Evolutionary conservation across 1,140 invertebrate genomes (phyloP), one percentile per base, ranked within the genome.

Genomic region (Drosophila oshimai): DNA sequence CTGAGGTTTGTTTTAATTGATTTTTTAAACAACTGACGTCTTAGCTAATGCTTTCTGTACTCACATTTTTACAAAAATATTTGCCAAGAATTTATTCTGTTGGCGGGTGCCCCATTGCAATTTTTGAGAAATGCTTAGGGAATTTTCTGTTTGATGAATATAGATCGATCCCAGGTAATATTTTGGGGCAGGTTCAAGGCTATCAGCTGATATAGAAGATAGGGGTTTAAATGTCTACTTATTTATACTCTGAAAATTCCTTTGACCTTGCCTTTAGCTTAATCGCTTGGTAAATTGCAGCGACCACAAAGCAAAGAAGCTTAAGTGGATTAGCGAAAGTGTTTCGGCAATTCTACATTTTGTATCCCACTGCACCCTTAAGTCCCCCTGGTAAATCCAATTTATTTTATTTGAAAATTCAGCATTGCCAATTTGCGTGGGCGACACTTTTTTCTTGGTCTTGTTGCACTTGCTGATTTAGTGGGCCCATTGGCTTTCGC

Each of bases 291-390:
- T 42, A 49, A 55, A 54, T 46, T 64, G 65, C 44, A 69, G 26
- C 4, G 17, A 47, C 50, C 67, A 42, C 29, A 45, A 33, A 64
- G 42, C 53, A 58, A 62, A 65, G 34, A 2, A 33, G 61, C 44
- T 75, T 79, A 86, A 84, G 44, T 80, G 75, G 80, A 84, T 84
- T 80, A 87, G 57, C 80, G 61, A 86, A 84, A 84, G 80, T 84
- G 74, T 75, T 62, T 84, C 41, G 68, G 39, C 34, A 53, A 44
- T 51, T 46, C 18, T 22, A 12, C 22, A 4, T 15, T 15, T 6
- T 29, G 10, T 18, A 9, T 7, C 3, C 20, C 47, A 6, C 9
- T 13, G n/a, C 31, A 3, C 29, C 37, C 12, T 28, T 9, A 31
- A 12, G 1, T 13, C 22, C 22, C 17, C 24, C 4, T 28, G 39